Conservation (phyloP, 2,888 invertebrate species). For the Idaea straminata region DNA sequence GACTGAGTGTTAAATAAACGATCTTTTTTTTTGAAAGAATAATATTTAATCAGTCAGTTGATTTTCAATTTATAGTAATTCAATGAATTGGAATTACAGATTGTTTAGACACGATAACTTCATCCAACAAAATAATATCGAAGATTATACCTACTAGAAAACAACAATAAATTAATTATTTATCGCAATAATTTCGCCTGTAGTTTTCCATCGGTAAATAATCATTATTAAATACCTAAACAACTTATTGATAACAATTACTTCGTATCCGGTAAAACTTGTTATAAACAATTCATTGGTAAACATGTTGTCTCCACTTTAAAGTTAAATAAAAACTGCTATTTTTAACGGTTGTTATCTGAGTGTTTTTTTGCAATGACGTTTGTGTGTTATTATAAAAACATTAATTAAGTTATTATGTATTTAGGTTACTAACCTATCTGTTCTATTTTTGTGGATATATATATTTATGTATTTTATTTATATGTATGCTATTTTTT, state of each 20-base stretch:
- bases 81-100: no score
- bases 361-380: not conserved
- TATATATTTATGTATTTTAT: not conserved
- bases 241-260: not conserved
- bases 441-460: not conserved
- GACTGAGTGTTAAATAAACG: no score
- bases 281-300: not conserved
- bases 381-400: not conserved
- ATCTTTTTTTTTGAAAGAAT: no score
- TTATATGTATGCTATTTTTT: not conserved
- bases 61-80: no score
- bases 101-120: no score
- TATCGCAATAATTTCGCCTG: not conserved
- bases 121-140: no score
- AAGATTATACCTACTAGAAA: slow-evolving; percentile 18
- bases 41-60: no score
- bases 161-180: slow-evolving; percentile 9
- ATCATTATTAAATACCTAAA: not conserved
- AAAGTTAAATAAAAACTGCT: not conserved
- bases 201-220: not conserved
- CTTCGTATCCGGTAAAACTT: not conserved
- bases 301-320: not conserved
- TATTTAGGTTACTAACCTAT: not conserved
- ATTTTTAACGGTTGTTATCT: not conserved
- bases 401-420: not conserved